Conservation (phyloP, 2,797 vertebrate genomes). For the Sparus aurata region DNA sequence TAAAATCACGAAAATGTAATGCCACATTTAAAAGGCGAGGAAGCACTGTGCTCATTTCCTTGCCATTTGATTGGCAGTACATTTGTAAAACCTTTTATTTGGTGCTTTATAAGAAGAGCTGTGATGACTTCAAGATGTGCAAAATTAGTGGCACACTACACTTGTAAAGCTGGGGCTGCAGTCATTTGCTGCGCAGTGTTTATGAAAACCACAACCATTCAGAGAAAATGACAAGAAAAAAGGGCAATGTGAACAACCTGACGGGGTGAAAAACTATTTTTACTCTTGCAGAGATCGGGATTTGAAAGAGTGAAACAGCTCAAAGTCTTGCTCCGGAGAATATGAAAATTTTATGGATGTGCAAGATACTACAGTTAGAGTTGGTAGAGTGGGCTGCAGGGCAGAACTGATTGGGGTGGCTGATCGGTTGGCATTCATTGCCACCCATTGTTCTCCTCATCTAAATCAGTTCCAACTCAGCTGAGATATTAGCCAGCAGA, state of each 20-base stretch:
- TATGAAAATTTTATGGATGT: neutral
- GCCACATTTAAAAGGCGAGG: constrained; percentile 1
- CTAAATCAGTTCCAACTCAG: constrained; percentile 63
- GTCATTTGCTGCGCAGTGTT: constrained; percentile 40
- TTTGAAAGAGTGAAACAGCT: constrained; percentile 6
- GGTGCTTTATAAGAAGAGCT: constrained; percentile 53
- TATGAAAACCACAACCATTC: constrained; percentile 57
- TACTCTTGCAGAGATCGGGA: constrained; percentile 15
- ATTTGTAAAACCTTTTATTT: constrained; percentile 57
- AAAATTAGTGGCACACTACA: constrained; percentile 53
- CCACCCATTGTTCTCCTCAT: constrained; percentile 26
- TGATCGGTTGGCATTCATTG: constrained; percentile 17
- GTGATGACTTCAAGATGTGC: constrained; percentile 67
- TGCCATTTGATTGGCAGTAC: constrained; percentile 27
- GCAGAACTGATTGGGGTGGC: neutral
- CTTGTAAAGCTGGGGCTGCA: constrained; percentile 42
- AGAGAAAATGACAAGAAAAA: constrained; percentile 32
- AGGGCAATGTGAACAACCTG: neutral
- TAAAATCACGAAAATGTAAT: neutral
- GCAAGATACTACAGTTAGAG: neutral
- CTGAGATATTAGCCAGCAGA: constrained; percentile 40
- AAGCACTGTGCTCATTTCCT: constrained; percentile 9
- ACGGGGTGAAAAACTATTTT: neutral
- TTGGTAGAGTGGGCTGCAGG: neutral
- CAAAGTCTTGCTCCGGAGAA: constrained; percentile 4